Base-by-base conservation (phyloP, 1,140 invertebrate genomes). In the Hyphantria cunea region DNA sequence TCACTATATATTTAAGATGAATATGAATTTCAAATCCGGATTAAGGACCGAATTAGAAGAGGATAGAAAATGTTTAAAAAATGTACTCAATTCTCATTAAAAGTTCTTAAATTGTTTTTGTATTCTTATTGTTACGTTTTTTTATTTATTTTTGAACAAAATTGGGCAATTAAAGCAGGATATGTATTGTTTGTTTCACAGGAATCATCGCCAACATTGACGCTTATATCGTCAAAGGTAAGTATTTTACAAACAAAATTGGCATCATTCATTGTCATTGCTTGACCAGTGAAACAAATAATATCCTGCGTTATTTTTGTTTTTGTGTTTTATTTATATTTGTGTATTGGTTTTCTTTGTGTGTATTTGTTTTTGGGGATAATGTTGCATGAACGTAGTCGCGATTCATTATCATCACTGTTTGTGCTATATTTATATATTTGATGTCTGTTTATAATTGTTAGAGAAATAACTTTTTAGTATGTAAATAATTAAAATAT, bases 191-290 rank as follows among this genome's bases (percentile, higher is more conserved):
- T 91, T 84, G 81, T 86, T 85, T 92, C 93, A 66, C 93, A 94
- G 93, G 93, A 93, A 91, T 93, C 93, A 70, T 93, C 93, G 75
- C 93, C 93, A 74, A 93, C 93, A 87, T 92, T 94, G 91, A 93
- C 93, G 86, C 91, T 93, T 78, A 92, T 93, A 90, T 94, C 93
- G 87, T 93, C 93, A 82, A 94, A 94, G 92, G 93, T 94, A 93
- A 93, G 93, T 93, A 67, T 39, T 49, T 48, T 42, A 69, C 61
- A 70, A 72, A 66, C 42, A 60, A 44, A 37, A 47, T 60, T 60
- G 55, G 44, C 64, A 50, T 64, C 70, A 68, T 61, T 31, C 41
- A 71, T 63, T 34, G 41, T 52, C 69, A 77, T 74, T 53, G 80
- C 75, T 80, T 78, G 42, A 64, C 68, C 65, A 69, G 71, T 72